A percentile compares a stretch with the other conserved stretches of the same genome.
These are phyloP conservation scores for Thalassaphorura encarpata DNA, from an alignment of 1,140 invertebrate species.

Conservation along the genomic window DNA sequence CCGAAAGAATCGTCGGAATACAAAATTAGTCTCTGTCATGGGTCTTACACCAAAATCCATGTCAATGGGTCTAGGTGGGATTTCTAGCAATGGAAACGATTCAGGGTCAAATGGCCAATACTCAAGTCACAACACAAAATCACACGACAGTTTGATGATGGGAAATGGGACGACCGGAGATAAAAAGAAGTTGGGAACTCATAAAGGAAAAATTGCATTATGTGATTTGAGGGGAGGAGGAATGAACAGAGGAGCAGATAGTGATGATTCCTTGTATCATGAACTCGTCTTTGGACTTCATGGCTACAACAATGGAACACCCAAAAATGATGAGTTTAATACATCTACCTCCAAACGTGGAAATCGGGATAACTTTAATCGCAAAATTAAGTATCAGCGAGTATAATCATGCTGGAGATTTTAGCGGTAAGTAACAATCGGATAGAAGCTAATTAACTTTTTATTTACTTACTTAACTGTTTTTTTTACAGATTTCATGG, in stretches of 20 bases:
- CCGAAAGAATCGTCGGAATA: conserved; percentile 25
- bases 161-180: neutral
- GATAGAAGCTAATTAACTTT: no score
- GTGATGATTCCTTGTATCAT: neutral
- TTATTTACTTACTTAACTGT: no score
- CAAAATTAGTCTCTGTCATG: conserved; percentile 29
- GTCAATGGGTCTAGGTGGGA: neutral
- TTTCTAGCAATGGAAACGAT: neutral
- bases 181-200: neutral
- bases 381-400: neutral
- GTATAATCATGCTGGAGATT: neutral
- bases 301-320: neutral
- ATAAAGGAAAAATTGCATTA: neutral
- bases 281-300: neutral
- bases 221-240: neutral
- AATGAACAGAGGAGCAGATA: no score
- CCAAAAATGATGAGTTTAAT: neutral
- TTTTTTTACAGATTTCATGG: neutral
- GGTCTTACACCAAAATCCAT: conserved; percentile 28
- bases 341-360: neutral
- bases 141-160: neutral
- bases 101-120: neutral
- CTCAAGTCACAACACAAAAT: neutral
- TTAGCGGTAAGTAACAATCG: neutral
- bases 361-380: neutral